Evolutionary conservation across 2,888 invertebrate species (phyloP).

Genomic region (Eilema griseolum): DNA sequence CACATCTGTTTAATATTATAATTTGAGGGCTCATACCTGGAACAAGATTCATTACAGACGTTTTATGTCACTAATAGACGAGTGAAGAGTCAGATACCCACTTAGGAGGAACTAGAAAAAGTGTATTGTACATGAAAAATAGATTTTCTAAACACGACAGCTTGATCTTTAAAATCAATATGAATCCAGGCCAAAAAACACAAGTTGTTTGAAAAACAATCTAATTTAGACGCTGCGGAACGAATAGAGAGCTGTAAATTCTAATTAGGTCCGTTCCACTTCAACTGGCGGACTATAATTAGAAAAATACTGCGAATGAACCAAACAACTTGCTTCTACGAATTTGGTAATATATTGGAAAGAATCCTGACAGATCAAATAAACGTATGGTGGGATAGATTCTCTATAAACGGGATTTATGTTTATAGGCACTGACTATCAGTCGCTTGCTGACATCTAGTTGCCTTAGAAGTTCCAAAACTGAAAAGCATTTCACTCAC

Average conservation of each 20-base stretch:
- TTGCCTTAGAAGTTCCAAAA: background rate
- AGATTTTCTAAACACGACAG: background rate
- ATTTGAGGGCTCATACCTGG: background rate
- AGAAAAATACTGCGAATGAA: slow-evolving; percentile 43
- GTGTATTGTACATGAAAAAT: too few relatives aligned
- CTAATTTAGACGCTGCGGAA: slow-evolving; percentile 42
- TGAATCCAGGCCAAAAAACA: slow-evolving; percentile 22
- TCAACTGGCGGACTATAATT: slow-evolving; percentile 46
- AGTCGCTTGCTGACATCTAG: background rate
- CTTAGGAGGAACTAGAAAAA: background rate
- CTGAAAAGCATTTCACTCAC: too few relatives aligned
- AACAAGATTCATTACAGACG: too few relatives aligned
- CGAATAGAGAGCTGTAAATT: slow-evolving; percentile 55
- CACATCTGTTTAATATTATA: too few relatives aligned
- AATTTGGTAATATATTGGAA: slow-evolving; percentile 17
- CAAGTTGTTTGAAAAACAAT: slow-evolving; percentile 21
- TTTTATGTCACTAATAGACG: background rate
- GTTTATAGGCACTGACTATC: background rate
- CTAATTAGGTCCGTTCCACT: slow-evolving; percentile 56
- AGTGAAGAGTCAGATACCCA: background rate
- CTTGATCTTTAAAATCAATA: slow-evolving; percentile 12
- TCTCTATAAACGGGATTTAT: background rate
- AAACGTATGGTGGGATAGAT: slow-evolving; percentile 3
- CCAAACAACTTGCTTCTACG: slow-evolving; percentile 18
- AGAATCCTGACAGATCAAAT: slow-evolving; percentile 16